These are phyloP conservation scores for Megaceryle alcyon DNA, from an alignment of 2,797 vertebrate species.

Conservation along the genomic window DNA sequence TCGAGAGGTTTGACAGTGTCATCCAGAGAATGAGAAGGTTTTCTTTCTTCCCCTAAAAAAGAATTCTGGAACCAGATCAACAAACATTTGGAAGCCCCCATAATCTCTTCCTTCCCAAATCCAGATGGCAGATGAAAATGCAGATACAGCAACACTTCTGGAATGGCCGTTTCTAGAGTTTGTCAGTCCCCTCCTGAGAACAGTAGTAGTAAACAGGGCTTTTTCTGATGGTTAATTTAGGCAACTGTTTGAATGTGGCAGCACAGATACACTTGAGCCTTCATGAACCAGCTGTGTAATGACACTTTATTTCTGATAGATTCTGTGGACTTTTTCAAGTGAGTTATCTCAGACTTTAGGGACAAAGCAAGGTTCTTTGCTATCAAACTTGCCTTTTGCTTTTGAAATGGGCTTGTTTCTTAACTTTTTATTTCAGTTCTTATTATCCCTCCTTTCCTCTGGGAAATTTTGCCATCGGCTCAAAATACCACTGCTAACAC, in stretches of 20 bases:
- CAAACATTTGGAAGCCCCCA: background rate
- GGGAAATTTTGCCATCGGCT: background rate
- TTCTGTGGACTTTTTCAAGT: background rate
- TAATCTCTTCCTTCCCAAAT: background rate
- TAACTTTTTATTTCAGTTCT: background rate
- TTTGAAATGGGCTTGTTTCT: background rate
- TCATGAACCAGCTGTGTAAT: background rate
- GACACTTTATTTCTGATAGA: background rate
- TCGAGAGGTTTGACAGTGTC: background rate
- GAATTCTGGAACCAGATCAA: background rate
- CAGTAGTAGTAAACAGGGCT: background rate
- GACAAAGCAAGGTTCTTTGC: background rate
- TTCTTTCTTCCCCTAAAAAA: background rate
- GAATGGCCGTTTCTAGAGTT: background rate
- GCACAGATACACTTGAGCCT: background rate
- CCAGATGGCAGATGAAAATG: background rate
- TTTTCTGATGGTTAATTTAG: background rate
- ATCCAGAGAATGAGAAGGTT: background rate
- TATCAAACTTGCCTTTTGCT: background rate
- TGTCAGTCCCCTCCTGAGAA: background rate
- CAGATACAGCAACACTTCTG: background rate
- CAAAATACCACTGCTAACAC: background rate
- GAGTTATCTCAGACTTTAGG: background rate
- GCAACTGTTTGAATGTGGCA: background rate
- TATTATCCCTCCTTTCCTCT: background rate